Base-by-base conservation (phyloP, 2,113 vertebrate genomes). In the Leptobrachium ailaonicum region DNA sequence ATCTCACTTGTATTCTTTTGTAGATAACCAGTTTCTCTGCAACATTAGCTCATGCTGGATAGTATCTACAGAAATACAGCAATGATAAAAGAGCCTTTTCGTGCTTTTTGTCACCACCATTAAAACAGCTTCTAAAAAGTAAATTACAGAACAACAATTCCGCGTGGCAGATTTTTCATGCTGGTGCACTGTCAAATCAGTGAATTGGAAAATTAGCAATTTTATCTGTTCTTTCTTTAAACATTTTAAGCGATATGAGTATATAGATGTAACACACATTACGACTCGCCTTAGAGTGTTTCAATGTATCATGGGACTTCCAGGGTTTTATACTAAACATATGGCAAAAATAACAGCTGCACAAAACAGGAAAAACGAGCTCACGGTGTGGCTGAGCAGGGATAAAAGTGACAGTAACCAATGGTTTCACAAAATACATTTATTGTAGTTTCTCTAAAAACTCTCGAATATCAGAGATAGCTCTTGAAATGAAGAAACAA, bases 111-210 rank as follows among this genome's bases (percentile, higher is more conserved):
- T 50, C 76, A 78, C 47, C 44, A 14, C 67, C 58, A 78, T 78
- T 78, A 70, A 78, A 70, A 71, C 58, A 71, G 66, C 56, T 47
- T 32, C 76, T 78, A 78, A 78, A 60, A 78, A 78, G 11, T 78
- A 71, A 62, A 78, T 78, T 78, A 63, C 67, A 11, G 58, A 67
- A 71, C 43, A 63, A 50, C 67, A 71, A 78, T 67, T 71, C 68
- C 45, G 68, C 14, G 12, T 9, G 67, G 41, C 11, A 40, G 68
- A 77, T 77, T 41, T 43, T 71, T 77, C 76, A 77, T 42, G 42
- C 53, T 5, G 3, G 56, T 47, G 56, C 20, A 78, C 54, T 71
- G 76, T 63, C 56, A 71, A 63, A 62, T 70, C 76, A 41, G 40
- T 71, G 54, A 78, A 71, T 62, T 71, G 68, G 67, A 78, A 71